A percentile compares a stretch with the other conserved stretches of the same genome.
phyloP scores from a whole-genome alignment of 2,888 invertebrate genomes.

The Philaethria dido region DNA sequence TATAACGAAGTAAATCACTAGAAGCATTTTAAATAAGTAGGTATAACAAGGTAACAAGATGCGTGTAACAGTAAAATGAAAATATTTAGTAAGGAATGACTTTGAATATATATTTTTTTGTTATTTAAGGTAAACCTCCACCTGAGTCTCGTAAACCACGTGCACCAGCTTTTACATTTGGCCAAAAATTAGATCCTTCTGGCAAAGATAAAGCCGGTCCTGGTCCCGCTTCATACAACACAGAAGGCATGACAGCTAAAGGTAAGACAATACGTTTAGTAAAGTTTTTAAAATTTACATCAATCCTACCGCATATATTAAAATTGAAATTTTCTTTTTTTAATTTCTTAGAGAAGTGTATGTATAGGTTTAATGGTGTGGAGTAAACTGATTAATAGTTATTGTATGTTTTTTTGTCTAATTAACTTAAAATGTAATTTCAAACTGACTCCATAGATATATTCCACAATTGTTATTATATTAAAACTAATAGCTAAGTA shows the following conservation, averaged over 20 bases:
- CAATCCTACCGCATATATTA: not conserved
- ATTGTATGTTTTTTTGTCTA: no score
- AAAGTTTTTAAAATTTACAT: not conserved
- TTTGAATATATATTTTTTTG: not conserved
- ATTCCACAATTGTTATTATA: not conserved
- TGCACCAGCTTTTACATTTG: slow-evolving; percentile 93
- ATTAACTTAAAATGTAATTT: no score
- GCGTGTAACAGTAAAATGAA: no score
- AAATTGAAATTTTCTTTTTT: not conserved
- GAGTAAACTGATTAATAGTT: no score
- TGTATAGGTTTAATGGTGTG: no score
- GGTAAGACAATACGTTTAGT: slow-evolving; percentile 76
- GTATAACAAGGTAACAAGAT: no score
- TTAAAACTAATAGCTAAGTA: not conserved
- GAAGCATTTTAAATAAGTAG: no score
- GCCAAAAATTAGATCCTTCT: slow-evolving; percentile 85
- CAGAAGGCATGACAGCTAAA: slow-evolving; percentile 92
- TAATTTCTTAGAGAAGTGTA: not conserved
- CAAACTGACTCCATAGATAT: not conserved
- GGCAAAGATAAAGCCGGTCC: slow-evolving; percentile 87
- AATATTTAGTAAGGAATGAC: not conserved
- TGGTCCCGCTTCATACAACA: slow-evolving; percentile 95
- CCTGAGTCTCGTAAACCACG: slow-evolving; percentile 90
- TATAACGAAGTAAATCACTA: no score
- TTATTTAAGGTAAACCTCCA: slow-evolving; percentile 87